Evolutionary conservation across 2,113 vertebrate genomes (phyloP).

Genomic region (Triplophysa tibetana): DNA sequence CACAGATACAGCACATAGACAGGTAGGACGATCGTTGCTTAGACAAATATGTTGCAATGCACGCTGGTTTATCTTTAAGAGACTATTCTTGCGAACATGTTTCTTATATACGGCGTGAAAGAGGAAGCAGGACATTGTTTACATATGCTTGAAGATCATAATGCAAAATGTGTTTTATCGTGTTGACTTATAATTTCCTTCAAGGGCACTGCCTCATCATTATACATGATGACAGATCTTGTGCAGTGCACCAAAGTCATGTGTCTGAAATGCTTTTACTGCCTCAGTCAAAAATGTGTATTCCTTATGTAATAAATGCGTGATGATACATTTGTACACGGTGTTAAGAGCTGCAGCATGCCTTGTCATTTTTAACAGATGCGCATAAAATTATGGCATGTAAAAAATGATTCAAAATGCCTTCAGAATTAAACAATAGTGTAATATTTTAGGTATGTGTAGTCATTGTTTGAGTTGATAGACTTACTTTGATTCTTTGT

Average conservation of each 20-base stretch:
- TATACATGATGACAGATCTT: conserved; percentile 13
- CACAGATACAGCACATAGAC: not conserved
- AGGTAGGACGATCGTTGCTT: conserved; percentile 18
- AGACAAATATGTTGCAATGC: not conserved
- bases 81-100: not conserved
- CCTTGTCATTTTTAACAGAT: not conserved
- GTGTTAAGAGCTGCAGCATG: too few species aligned
- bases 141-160: conserved; percentile 1
- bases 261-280: conserved; percentile 4
- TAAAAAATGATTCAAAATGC: not conserved
- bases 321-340: not conserved
- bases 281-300: not conserved
- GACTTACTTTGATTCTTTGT: not conserved
- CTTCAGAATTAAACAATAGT: not conserved
- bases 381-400: not conserved
- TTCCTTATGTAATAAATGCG: not conserved
- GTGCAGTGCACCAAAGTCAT: conserved; percentile 64
- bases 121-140: conserved; percentile 4
- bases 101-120: not conserved
- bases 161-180: not conserved
- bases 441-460: not conserved
- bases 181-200: not conserved
- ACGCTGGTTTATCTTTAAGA: not conserved
- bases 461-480: not conserved
- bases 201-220: conserved; percentile 23